Conservation (phyloP, 2,888 invertebrate species). For the Noctua fimbriata region DNA sequence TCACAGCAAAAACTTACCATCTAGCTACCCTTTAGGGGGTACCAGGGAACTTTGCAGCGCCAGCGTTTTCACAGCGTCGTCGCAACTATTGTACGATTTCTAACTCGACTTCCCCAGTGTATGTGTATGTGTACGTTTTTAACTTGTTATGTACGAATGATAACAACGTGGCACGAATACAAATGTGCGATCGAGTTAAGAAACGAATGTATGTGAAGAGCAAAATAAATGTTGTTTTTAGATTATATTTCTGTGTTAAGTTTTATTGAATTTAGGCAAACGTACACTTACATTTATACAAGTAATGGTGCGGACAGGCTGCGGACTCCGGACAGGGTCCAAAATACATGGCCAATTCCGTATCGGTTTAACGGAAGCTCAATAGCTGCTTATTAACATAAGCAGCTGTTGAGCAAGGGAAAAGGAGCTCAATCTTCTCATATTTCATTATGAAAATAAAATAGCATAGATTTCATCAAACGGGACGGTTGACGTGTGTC, state of each 20-base stretch:
- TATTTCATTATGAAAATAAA: background rate
- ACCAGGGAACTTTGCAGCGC: slow-evolving; percentile 74
- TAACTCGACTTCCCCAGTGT: slow-evolving; percentile 73
- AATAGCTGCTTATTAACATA: background rate
- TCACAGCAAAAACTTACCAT: slow-evolving; percentile 45
- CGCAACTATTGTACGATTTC: slow-evolving; percentile 70
- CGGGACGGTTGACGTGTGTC: too few species aligned
- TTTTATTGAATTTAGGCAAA: slow-evolving; percentile 44
- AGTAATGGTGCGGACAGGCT: background rate
- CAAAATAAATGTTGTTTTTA: slow-evolving; percentile 46
- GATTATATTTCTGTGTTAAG: slow-evolving; percentile 27
- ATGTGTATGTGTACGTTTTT: slow-evolving; percentile 75
- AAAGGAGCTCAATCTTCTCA: background rate
- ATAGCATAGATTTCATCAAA: background rate
- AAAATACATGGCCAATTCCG: too few species aligned
- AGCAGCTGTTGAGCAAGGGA: too few species aligned
- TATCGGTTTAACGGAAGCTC: background rate
- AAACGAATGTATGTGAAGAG: slow-evolving; percentile 52
- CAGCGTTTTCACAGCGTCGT: slow-evolving; percentile 65
- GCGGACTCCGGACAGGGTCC: background rate
- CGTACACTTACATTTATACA: background rate
- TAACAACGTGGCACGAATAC: slow-evolving; percentile 77
- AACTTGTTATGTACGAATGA: slow-evolving; percentile 80
- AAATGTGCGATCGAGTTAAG: slow-evolving; percentile 60
- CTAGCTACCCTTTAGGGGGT: slow-evolving; percentile 56